Evolutionary conservation across 2,888 invertebrate species (phyloP).

Genomic region (Tenthredo distinguenda): DNA sequence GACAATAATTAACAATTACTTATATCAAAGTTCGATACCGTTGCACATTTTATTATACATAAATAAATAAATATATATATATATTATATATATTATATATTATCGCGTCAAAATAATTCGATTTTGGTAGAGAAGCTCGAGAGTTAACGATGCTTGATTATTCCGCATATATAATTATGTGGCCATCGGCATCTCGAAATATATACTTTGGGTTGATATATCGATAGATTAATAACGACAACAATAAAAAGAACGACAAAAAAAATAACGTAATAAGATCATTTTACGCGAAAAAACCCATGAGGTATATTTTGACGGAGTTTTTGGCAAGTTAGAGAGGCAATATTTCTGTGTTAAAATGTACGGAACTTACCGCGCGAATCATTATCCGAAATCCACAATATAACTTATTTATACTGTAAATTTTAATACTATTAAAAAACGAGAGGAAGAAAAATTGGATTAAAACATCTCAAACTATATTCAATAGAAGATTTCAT

Average conservation of each 20-base stretch:
- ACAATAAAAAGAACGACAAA: background rate
- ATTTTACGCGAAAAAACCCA: background rate
- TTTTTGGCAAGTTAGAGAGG: too few species aligned
- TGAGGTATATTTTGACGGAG: background rate
- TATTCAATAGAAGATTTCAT: too few species aligned
- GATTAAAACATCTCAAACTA: background rate
- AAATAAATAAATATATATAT: background rate
- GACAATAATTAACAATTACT: background rate
- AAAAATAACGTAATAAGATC: background rate
- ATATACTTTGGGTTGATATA: background rate
- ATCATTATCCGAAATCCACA: too few species aligned
- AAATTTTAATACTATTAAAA: background rate
- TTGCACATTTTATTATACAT: background rate
- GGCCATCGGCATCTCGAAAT: background rate
- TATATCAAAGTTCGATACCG: conserved; percentile 14
- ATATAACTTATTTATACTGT: too few species aligned
- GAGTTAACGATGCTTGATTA: background rate
- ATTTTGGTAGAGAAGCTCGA: background rate
- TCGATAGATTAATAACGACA: background rate
- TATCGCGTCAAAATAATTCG: background rate
- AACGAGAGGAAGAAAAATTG: background rate
- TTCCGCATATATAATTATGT: background rate
- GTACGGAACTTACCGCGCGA: too few species aligned
- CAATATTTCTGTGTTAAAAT: too few species aligned
- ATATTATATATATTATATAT: background rate